phyloP scores from a whole-genome alignment of 2,797 vertebrate genomes.

The Myiotriccus ornatus region DNA sequence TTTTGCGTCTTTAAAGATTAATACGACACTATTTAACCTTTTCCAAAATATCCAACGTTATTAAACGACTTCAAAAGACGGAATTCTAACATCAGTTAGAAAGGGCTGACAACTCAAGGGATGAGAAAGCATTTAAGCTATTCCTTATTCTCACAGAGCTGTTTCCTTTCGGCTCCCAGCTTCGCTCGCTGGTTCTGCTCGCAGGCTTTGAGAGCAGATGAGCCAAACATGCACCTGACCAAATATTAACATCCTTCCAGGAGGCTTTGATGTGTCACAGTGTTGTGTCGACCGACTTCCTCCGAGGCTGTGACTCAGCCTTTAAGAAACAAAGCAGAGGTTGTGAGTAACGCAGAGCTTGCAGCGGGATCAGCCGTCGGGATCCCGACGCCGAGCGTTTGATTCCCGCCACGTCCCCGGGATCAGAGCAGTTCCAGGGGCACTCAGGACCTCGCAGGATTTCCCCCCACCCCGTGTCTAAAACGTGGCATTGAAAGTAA shows the following conservation, averaged over 20 bases:
- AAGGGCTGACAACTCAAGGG: constrained; percentile 45
- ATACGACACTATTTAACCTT: constrained; percentile 39
- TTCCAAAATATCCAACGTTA: constrained; percentile 40
- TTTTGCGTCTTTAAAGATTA: constrained; percentile 52
- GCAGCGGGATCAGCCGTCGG: background rate
- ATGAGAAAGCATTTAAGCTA: constrained; percentile 33
- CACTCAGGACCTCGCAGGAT: background rate
- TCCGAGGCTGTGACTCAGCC: background rate
- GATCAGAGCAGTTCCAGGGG: background rate
- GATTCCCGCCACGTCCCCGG: background rate
- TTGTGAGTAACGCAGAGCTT: background rate
- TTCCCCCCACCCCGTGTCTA: background rate
- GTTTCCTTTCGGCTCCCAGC: constrained; percentile 27
- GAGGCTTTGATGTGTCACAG: constrained; percentile 35
- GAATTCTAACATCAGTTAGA: constrained; percentile 23
- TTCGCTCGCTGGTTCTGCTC: background rate
- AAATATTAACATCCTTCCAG: constrained; percentile 69
- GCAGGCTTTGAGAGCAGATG: constrained; percentile 34
- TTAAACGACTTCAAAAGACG: constrained; percentile 46
- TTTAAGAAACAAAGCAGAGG: constrained; percentile 20
- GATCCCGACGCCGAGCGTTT: background rate
- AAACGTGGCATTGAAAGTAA: rapidly evolving
- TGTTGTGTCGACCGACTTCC: background rate
- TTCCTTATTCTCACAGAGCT: constrained; percentile 60
- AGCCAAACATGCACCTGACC: constrained; percentile 67